Evolutionary conservation across 1,140 invertebrate genomes (phyloP).

Genomic region (Hesperophylax magnus): DNA sequence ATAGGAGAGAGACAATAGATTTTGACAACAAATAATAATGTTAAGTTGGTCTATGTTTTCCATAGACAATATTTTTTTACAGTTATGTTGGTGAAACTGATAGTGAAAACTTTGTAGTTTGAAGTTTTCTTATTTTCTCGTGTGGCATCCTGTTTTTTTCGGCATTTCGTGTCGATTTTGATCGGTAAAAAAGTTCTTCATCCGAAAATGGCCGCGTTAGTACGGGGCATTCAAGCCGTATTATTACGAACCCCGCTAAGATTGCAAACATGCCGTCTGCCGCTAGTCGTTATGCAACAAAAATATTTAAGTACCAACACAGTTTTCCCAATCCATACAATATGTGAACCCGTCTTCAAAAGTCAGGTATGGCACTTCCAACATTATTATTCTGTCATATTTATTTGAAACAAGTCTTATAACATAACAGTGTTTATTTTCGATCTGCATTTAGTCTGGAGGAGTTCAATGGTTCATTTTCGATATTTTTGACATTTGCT

Average conservation of each 20-base stretch:
- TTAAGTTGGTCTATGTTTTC: not conserved
- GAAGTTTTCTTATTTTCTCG: not conserved
- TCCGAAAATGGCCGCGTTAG: conserved; percentile 48
- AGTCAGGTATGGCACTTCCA: conserved; percentile 30
- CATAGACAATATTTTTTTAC: conserved; percentile 14
- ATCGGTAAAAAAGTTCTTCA: not conserved
- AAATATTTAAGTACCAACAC: conserved; percentile 33
- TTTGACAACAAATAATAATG: conserved; percentile 34
- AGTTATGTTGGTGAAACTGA: not conserved
- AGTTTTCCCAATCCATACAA: not conserved
- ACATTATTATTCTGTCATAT: conserved; percentile 12
- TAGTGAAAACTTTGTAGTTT: not conserved
- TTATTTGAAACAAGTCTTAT: not conserved
- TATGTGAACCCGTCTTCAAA: conserved; percentile 24
- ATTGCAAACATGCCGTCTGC: conserved; percentile 33
- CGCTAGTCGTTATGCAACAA: conserved; percentile 36
- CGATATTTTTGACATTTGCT: conserved; percentile 3
- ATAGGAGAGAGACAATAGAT: not conserved
- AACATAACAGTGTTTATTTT: not conserved
- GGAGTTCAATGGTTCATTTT: not conserved
- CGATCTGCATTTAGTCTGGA: not conserved
- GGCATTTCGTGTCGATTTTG: conserved; percentile 3
- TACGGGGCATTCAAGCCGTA: conserved; percentile 43
- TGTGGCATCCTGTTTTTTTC: conserved; percentile 21
- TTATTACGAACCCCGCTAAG: conserved; percentile 32